Evolutionary conservation across 1,140 invertebrate genomes (phyloP), one percentile per base, ranked within the genome.

Genomic region (Yoshiicerus persimilis): DNA sequence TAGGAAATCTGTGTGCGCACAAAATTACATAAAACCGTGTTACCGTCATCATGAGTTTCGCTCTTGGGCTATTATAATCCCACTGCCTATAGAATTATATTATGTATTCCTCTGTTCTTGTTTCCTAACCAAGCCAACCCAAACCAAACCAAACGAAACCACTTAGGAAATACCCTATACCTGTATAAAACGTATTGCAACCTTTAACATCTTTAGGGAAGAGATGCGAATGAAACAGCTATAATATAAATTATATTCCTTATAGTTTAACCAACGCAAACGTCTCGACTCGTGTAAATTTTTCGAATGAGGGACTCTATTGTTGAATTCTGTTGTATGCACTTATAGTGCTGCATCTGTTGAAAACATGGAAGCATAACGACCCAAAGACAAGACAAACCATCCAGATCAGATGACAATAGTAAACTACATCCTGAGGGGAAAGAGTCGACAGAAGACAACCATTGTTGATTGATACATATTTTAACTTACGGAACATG

Each of bases 381-480:
- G 32, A 80, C 34, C 75, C 32, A 36, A 80, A 80, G 75, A 80
- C 75, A 80, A 32, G 25, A 70, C 66, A 70, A 77, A 36, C 75
- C 30, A 38, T 20, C 75, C 75, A 80, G 16, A 36, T n/a, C 75
- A 36, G 34, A 80, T 80, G 75, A 80, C 75, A 80, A 80, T 80
- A 80, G 75, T 80, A 80, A 80, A 80, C 75, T 80, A 80, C 75
- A 80, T 80, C 75, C 75, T 80, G 4, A 80, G 75, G 75, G 75
- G 10, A 80, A 70, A 70, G 16, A 30, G 30, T 30, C 27, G 32
- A 80, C n/a, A 38, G 20, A 56, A 4, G 47, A 38, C 75, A 80
- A 38, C 32, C 30, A 80, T 80, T 80, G 75, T 80, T 80, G 75
- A 80, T 70, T 30, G 16, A 70, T 80, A 80, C 64, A 80, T 38